phyloP scores from a whole-genome alignment of 2,113 vertebrate genomes.

The Cavia porcellus region DNA sequence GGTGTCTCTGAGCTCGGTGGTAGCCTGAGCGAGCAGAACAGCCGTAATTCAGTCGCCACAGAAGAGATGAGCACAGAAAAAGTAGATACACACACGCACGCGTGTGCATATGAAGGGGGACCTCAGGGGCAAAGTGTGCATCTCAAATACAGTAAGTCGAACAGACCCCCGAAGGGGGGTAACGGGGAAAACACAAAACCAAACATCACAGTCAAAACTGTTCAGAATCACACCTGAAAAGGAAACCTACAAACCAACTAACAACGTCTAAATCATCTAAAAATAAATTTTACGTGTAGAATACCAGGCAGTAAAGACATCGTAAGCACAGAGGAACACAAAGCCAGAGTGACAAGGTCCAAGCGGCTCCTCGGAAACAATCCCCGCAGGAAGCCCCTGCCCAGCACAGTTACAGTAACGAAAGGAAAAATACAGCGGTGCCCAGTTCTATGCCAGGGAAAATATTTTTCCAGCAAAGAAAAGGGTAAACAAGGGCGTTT shows the following conservation, averaged over 20 bases:
- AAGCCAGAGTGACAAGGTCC: background rate
- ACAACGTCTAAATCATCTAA: too few relatives aligned
- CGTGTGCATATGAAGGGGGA: background rate
- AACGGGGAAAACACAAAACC: background rate
- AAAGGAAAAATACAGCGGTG: too few relatives aligned
- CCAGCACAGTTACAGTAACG: background rate
- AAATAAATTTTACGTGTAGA: too few relatives aligned
- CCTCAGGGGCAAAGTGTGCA: background rate
- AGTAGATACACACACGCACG: background rate
- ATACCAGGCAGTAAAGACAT: too few relatives aligned
- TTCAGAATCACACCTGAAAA: background rate
- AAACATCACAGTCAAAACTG: background rate
- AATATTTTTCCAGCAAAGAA: background rate
- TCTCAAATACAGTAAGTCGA: background rate
- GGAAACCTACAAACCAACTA: background rate
- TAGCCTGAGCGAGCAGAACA: too few relatives aligned
- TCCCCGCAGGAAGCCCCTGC: background rate
- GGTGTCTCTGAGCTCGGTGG: fast-evolving
- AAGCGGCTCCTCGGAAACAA: background rate
- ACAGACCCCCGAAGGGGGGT: background rate
- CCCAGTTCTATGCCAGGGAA: background rate
- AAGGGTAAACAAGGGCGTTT: too few relatives aligned
- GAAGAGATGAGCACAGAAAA: background rate
- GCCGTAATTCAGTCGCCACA: too few relatives aligned
- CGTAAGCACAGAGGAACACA: background rate